Evolutionary conservation across 2,888 invertebrate species (phyloP), one percentile per base, ranked within the genome.

Genomic region (Coremacera marginata): DNA sequence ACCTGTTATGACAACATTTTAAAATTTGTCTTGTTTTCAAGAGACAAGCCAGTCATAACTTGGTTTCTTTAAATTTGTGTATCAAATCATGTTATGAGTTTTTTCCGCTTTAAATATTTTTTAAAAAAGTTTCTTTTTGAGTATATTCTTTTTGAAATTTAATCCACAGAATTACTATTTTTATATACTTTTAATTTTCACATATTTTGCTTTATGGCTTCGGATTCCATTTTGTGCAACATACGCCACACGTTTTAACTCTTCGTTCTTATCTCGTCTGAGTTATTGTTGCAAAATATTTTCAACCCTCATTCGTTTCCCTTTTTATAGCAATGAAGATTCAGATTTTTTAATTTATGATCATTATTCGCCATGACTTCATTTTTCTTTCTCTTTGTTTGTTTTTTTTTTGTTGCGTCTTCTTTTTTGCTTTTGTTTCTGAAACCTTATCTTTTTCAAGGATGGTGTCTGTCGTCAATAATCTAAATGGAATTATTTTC

Each of bases 311-410:
- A 22, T 51, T 68, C 68, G 49, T 49, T 51, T 25, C 19, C 27
- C 51, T 22, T 68, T 44, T 8, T 67, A 16, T 67, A 9, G n/a
- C 63, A 44, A 76, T 74, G 77, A 25, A 60, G 65, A 74, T 22
- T n/a, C 16, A 34, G 9, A 22, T 25, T 57, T 72, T 72, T 72
- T 49, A 72, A 72, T 72, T 72, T 72, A 72, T 72, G 63, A 44
- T 72, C 63, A 55, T 70, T 70, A 62, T 62, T 72, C 72, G 22
- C 44, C 51, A 19, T 60, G 51, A 62, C 51, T 62, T 37, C 51
- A 51, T 62, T 62, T 19, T 70, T 14, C 14, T 25, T 27, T 60
- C 14, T 60, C 19, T 55, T 19, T 19, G 5, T 55, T 19, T 55
- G 16, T 16, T 19, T 37, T 37, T 65, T 37, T 63, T 65, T 37